Evolutionary conservation across 2,797 vertebrate genomes (phyloP).

Genomic region (Betta splendens): DNA sequence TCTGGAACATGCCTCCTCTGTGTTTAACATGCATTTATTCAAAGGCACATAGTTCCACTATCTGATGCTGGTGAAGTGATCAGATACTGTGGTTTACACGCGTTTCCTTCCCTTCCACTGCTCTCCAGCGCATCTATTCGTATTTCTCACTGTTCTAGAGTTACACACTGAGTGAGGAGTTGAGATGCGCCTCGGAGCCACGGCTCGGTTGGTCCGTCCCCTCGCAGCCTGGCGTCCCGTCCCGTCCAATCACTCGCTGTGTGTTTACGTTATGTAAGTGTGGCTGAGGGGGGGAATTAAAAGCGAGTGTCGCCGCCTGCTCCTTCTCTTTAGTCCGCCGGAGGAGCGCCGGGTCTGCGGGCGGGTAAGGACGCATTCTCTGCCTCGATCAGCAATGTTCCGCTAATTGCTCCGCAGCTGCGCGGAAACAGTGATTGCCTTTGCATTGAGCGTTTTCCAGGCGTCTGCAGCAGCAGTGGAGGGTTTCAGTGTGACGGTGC

Average conservation of each 20-base stretch:
- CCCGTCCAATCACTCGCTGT: conserved; percentile 42
- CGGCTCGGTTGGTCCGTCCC: conserved; percentile 35
- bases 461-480: not conserved
- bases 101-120: too few species aligned
- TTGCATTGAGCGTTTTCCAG: not conserved
- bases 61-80: too few species aligned
- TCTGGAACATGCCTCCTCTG: too few species aligned
- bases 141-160: too few species aligned
- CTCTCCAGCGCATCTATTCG: too few species aligned
- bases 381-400: not conserved
- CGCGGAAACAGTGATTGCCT: not conserved
- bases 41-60: too few species aligned
- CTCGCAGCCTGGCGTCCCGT: not conserved
- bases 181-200: too few species aligned
- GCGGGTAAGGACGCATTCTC: conserved; percentile 32
- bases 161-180: too few species aligned
- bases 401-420: not conserved
- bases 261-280: conserved; percentile 44
- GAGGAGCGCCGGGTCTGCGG: conserved; percentile 11
- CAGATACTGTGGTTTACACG: too few species aligned
- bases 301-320: conserved; percentile 12
- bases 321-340: conserved; percentile 21
- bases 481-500: too few species aligned
- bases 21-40: too few species aligned
- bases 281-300: conserved; percentile 33